Evolutionary conservation across 2,888 invertebrate genomes (phyloP).

Genomic region (Labia minor): DNA sequence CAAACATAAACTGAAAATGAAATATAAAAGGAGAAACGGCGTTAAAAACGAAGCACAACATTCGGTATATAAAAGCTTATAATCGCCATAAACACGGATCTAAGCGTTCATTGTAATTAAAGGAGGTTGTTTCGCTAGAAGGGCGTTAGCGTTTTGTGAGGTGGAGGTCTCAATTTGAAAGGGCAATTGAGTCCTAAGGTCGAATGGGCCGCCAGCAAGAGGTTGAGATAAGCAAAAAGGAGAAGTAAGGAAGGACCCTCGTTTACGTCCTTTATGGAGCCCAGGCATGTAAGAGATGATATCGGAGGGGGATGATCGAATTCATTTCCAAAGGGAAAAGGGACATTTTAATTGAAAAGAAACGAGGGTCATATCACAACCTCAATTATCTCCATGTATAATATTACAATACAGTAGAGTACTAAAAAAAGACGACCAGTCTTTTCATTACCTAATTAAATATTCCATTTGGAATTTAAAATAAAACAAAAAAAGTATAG

Average conservation of each 20-base stretch:
- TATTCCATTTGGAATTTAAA: no score
- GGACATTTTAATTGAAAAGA: background rate
- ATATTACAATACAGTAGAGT: no score
- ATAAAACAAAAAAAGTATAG: no score
- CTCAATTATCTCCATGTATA: no score
- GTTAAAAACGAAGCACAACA: background rate
- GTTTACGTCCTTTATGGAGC: background rate
- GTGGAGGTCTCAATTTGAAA: slow-evolving; percentile 8
- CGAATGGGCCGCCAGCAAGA: background rate
- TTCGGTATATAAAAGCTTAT: slow-evolving; percentile 4
- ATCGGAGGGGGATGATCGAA: background rate
- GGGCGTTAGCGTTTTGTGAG: background rate
- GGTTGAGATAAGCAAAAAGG: slow-evolving; percentile 1
- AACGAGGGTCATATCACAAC: background rate
- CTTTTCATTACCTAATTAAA: no score
- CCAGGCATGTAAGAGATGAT: background rate
- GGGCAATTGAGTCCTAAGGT: slow-evolving; percentile 2
- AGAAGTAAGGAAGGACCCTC: background rate
- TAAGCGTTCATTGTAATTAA: slow-evolving; percentile 13
- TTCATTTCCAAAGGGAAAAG: slow-evolving; percentile 2
- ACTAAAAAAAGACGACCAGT: no score
- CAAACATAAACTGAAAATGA: slow-evolving; percentile 13
- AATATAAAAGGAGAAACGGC: background rate
- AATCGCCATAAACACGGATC: slow-evolving; percentile 13
- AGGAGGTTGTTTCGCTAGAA: slow-evolving; percentile 1